Evolutionary conservation across 2,797 vertebrate genomes (phyloP).

Genomic region (Setipinna tenuifilis): DNA sequence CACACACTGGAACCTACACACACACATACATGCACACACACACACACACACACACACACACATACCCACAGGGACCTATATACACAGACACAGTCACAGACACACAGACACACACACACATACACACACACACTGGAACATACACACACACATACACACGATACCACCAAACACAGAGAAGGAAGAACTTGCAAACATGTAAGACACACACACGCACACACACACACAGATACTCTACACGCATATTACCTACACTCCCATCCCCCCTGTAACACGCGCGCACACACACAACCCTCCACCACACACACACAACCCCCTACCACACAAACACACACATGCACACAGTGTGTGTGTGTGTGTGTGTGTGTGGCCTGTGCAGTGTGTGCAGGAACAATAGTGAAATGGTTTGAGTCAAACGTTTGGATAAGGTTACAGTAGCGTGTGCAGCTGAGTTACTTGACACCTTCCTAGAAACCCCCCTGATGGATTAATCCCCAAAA

Average conservation of each 20-base stretch:
- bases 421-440: constrained; percentile 17
- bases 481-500: background rate
- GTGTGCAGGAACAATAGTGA: constrained; percentile 28
- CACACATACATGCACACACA: background rate
- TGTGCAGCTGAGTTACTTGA: background rate
- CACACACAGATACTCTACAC: too few species aligned
- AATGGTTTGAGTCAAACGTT: constrained; percentile 14
- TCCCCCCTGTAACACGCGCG: too few species aligned
- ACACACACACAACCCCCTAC: too few species aligned
- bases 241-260: too few species aligned
- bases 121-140: background rate
- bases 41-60: background rate
- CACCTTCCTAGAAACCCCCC: constrained; percentile 16
- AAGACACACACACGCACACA: too few species aligned
- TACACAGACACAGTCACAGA: background rate
- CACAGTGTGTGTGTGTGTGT: too few species aligned
- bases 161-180: too few species aligned
- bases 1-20: background rate
- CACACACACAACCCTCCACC: too few species aligned
- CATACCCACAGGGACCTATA: background rate
- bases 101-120: too few species aligned
- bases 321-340: too few species aligned
- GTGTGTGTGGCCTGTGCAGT: background rate
- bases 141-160: too few species aligned
- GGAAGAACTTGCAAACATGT: too few species aligned